Evolutionary conservation across 2,797 vertebrate genomes (phyloP).

Genomic region (Aviceda leuphotes): DNA sequence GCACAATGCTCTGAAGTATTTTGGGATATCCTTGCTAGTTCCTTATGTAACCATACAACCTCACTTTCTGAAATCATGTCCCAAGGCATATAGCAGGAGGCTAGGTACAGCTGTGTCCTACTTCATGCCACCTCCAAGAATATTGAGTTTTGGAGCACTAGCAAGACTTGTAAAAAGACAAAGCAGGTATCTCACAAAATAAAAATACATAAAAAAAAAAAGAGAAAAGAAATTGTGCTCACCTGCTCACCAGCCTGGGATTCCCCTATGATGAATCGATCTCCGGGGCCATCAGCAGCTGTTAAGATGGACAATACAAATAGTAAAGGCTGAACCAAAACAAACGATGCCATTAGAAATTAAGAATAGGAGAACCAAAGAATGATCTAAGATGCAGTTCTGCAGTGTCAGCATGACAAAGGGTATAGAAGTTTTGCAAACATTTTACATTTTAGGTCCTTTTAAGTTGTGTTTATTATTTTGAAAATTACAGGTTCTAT

Average conservation of each 20-base stretch:
- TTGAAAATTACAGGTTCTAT: not conserved
- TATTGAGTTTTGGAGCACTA: not conserved
- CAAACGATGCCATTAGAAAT: not conserved
- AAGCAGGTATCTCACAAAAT: not conserved
- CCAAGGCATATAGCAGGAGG: slow-evolving; percentile 8
- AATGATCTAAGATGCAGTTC: not conserved
- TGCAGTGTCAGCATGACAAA: not conserved
- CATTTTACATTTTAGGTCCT: not conserved
- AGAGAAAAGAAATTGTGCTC: slow-evolving; percentile 44
- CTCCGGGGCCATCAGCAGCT: slow-evolving; percentile 98
- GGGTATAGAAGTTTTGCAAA: not conserved
- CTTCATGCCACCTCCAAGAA: slow-evolving; percentile 6
- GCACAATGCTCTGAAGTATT: slow-evolving; percentile 22
- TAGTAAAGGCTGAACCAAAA: not conserved
- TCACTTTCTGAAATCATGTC: slow-evolving; percentile 34
- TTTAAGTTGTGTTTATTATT: not conserved
- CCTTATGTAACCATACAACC: slow-evolving; percentile 9
- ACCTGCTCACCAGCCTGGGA: slow-evolving; percentile 98
- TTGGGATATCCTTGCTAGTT: slow-evolving; percentile 27
- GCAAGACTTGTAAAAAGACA: not conserved
- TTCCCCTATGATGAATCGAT: slow-evolving; percentile 98
- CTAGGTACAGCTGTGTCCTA: slow-evolving; percentile 29
- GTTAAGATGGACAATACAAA: slow-evolving; percentile 63
- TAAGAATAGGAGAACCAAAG: not conserved
- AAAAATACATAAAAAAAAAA: not conserved